phyloP scores from a whole-genome alignment of 2,888 invertebrate genomes.

The Chymomyza fuscimana region DNA sequence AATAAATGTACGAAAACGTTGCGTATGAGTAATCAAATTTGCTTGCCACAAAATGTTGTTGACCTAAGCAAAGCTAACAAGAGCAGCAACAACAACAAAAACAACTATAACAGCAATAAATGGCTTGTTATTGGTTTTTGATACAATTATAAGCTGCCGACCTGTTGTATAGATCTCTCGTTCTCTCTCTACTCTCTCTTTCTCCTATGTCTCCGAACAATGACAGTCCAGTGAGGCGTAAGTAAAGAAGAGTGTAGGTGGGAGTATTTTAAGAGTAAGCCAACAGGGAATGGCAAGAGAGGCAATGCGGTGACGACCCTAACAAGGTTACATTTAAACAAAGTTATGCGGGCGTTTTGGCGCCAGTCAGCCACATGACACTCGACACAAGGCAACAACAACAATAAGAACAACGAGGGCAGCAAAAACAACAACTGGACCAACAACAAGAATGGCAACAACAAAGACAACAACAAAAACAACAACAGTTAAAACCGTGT shows the following conservation, averaged over 20 bases:
- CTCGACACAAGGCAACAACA: neutral
- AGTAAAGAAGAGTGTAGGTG: neutral
- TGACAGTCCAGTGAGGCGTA: conserved; percentile 25
- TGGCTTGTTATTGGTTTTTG: conserved; percentile 54
- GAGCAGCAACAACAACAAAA: neutral
- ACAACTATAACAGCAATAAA: conserved; percentile 11
- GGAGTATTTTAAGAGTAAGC: neutral
- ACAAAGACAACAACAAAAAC: neutral
- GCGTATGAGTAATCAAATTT: conserved; percentile 45
- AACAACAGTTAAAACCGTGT: neutral
- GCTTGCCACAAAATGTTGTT: conserved; percentile 23
- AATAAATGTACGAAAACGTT: conserved; percentile 2
- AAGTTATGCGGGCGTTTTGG: conserved; percentile 41
- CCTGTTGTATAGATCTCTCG: conserved; percentile 47
- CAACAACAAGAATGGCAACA: neutral
- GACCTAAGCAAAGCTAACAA: conserved; percentile 20
- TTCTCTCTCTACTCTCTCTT: neutral
- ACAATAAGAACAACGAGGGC: neutral
- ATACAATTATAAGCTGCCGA: conserved; percentile 65
- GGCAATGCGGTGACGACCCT: conserved; percentile 12
- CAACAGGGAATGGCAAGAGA: neutral
- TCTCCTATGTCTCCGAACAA: neutral
- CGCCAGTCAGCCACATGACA: conserved; percentile 28
- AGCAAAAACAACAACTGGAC: too few relatives aligned
- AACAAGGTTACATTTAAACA: conserved; percentile 40